A percentile compares a stretch with the other conserved stretches of the same genome.
Conservation (phyloP, 2,888 invertebrate genomes). For the Phortica magna region DNA sequence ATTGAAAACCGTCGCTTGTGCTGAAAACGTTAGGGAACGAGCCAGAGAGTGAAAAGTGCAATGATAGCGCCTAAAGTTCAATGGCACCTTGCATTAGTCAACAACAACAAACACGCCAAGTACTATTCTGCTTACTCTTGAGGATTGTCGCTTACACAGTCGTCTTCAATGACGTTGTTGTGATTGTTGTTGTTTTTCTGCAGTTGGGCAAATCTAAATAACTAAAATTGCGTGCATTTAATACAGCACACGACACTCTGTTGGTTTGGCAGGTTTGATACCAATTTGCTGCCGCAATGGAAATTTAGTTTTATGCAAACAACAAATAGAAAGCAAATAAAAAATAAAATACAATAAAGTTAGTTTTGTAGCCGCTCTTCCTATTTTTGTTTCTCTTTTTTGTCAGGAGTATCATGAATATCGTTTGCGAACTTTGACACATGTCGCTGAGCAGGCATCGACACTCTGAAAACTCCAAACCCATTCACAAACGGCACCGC, state of each 20-base stretch:
- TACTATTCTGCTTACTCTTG: neutral
- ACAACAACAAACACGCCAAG: neutral
- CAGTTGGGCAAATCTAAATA: constrained; percentile 7
- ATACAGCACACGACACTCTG: no score
- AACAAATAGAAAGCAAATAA: neutral
- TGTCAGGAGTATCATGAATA: neutral
- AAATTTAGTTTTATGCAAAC: constrained; percentile 30
- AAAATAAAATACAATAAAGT: neutral
- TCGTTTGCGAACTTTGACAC: constrained; percentile 26
- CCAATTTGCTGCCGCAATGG: neutral
- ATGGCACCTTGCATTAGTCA: constrained; percentile 47
- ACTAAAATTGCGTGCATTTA: neutral
- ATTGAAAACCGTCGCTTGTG: neutral
- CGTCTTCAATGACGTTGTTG: constrained; percentile 20
- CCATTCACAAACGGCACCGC: no score
- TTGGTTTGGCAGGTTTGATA: neutral
- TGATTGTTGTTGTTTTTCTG: constrained; percentile 30
- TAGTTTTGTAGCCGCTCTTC: no score
- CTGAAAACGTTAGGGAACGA: neutral
- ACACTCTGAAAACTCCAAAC: no score
- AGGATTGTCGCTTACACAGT: neutral
- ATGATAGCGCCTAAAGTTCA: constrained; percentile 48
- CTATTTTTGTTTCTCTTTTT: neutral
- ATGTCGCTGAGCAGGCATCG: constrained; percentile 20
- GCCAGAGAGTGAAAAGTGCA: neutral